phyloP scores from a whole-genome alignment of 2,113 vertebrate genomes.

The Microcebus ravelobensis region DNA sequence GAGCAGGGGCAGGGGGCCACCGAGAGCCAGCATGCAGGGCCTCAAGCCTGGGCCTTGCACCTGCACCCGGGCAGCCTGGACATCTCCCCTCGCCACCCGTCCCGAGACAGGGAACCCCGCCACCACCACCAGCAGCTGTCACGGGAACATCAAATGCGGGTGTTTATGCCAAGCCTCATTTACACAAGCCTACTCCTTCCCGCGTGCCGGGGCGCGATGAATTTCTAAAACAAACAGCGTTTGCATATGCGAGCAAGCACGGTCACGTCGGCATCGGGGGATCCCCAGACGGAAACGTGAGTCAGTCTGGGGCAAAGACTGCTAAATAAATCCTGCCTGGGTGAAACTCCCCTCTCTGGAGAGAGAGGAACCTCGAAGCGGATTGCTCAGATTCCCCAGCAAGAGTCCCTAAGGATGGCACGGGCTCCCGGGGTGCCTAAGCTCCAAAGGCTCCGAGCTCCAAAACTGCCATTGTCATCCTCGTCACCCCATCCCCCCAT shows the following conservation, averaged over 20 bases:
- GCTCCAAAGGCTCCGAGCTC: not conserved
- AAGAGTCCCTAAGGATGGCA: not conserved
- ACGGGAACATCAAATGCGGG: not conserved
- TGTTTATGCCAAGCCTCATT: constrained; percentile 57
- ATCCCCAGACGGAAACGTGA: constrained; percentile 63
- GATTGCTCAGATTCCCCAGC: not conserved
- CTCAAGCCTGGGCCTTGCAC: not conserved
- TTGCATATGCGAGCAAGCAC: constrained; percentile 59
- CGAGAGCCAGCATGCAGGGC: not conserved
- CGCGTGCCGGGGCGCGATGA: not conserved
- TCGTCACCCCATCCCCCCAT: not conserved
- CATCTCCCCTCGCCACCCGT: not conserved
- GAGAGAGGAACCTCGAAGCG: not conserved
- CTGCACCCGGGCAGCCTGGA: not conserved
- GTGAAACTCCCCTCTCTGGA: constrained; percentile 42
- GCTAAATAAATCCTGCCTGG: constrained; percentile 54
- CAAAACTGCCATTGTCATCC: too few species aligned
- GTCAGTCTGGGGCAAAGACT: constrained; percentile 52
- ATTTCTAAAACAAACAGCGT: constrained; percentile 69
- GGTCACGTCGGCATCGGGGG: constrained; percentile 40
- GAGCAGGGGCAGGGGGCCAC: not conserved
- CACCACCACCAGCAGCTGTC: constrained; percentile 40
- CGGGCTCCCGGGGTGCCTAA: fast-evolving
- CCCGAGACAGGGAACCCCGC: not conserved
- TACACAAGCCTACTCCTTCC: constrained; percentile 65